Conservation (phyloP, 2,797 vertebrate genomes). For the Takifugu ocellatus region DNA sequence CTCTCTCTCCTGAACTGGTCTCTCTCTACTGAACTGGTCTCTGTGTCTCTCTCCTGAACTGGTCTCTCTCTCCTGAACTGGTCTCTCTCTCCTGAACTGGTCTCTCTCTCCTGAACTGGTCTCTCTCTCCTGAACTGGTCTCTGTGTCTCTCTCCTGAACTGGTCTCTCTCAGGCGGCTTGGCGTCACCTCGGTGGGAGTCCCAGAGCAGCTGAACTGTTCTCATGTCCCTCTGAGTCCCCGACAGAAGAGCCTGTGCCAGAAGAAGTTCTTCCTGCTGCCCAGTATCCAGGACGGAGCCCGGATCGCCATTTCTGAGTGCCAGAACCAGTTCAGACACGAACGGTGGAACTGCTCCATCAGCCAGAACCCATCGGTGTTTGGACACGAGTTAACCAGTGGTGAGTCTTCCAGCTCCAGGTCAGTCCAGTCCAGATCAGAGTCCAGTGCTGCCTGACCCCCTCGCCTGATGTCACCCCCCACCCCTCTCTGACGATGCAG, state of each 20-base stretch:
- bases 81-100: too few species aligned
- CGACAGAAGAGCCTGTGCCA: slow-evolving; percentile 86
- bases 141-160: neutral
- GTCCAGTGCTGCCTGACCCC: neutral
- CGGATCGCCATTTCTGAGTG: slow-evolving; percentile 87
- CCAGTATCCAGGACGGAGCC: slow-evolving; percentile 85
- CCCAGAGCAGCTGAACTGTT: slow-evolving; percentile 80
- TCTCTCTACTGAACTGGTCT: too few species aligned
- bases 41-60: too few species aligned
- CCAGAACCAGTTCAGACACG: slow-evolving; percentile 87
- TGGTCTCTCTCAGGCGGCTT: slow-evolving; percentile 79
- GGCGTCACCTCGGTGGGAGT: slow-evolving; percentile 81
- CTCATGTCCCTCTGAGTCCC: slow-evolving; percentile 76
- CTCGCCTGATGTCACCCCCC: too few species aligned
- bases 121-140: too few species aligned
- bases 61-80: too few species aligned
- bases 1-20: too few species aligned
- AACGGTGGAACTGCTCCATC: slow-evolving; percentile 91
- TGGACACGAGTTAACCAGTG: slow-evolving; percentile 83
- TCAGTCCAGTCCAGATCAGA: neutral
- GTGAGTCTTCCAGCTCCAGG: slow-evolving; percentile 62
- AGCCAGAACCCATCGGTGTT: slow-evolving; percentile 66
- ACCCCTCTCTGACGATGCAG: slow-evolving; percentile 3
- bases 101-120: too few species aligned
- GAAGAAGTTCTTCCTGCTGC: slow-evolving; percentile 83